Percentiles rank a stretch among this genome's conserved stretches.
Evolutionary conservation across 2,888 invertebrate genomes (phyloP).

Genomic region (Volucella inflata): DNA sequence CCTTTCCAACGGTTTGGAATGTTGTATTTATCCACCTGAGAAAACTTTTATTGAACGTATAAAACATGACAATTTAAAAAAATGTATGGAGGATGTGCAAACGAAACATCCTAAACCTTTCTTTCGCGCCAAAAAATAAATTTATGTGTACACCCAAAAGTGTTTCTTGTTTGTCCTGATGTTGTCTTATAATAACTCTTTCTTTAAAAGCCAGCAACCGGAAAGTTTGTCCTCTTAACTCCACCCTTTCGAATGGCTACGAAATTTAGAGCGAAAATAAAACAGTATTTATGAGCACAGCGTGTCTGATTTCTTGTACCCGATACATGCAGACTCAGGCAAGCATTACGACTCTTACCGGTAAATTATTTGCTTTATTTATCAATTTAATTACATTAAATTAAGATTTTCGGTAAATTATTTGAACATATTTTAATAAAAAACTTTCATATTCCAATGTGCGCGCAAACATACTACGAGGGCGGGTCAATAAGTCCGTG

Average conservation of each 20-base stretch:
- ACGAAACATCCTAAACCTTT: slow-evolving; percentile 24
- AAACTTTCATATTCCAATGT: neutral
- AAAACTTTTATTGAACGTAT: slow-evolving; percentile 70
- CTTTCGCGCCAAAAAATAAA: slow-evolving; percentile 49
- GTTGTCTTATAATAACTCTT: slow-evolving; percentile 68
- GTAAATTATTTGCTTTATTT: slow-evolving; percentile 35
- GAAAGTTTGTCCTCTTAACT: slow-evolving; percentile 53
- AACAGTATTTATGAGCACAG: slow-evolving; percentile 59
- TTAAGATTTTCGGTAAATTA: slow-evolving; percentile 53
- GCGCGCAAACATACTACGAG: neutral
- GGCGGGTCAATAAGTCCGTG: no score
- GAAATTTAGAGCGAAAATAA: slow-evolving; percentile 42
- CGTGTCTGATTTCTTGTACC: slow-evolving; percentile 54
- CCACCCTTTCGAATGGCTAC: slow-evolving; percentile 27
- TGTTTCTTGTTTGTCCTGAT: slow-evolving; percentile 64
- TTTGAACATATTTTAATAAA: slow-evolving; percentile 38
- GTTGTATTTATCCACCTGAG: slow-evolving; percentile 36
- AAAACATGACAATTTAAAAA: slow-evolving; percentile 41
- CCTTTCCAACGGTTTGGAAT: slow-evolving; percentile 20
- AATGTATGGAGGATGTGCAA: slow-evolving; percentile 34
- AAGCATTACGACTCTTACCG: slow-evolving; percentile 34
- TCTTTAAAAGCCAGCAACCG: slow-evolving; percentile 37
- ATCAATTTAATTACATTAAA: slow-evolving; percentile 54
- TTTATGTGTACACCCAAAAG: slow-evolving; percentile 62
- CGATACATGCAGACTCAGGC: slow-evolving; percentile 24